Conservation (phyloP, 2,797 vertebrate genomes). For the Chloroceryle amazona region DNA sequence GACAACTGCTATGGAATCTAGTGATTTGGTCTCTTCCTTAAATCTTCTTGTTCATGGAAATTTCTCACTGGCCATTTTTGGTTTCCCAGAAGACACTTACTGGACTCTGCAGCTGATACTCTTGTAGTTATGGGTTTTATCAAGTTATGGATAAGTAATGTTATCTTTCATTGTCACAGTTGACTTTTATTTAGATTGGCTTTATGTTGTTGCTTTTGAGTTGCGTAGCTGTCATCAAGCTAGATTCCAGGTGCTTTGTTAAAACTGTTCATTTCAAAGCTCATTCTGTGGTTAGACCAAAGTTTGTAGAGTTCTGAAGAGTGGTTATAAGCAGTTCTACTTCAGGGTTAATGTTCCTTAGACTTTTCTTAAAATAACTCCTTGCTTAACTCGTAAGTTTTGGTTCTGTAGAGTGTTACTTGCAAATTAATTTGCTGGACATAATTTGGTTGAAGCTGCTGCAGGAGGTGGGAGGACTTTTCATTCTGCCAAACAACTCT, state of each 20-base stretch:
- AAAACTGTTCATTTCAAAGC: neutral
- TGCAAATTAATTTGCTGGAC: neutral
- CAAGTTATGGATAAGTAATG: neutral
- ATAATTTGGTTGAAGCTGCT: neutral
- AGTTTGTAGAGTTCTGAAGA: neutral
- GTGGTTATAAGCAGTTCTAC: neutral
- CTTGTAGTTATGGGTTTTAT: neutral
- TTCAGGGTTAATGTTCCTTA: neutral
- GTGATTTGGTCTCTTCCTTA: neutral
- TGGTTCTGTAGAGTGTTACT: neutral
- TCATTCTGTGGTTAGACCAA: neutral
- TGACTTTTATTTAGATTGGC: neutral
- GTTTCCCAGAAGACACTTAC: neutral
- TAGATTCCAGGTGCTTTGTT: neutral
- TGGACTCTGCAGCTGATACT: neutral
- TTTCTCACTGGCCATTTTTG: neutral
- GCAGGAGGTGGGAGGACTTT: neutral
- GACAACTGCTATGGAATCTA: accelerated
- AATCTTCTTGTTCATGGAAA: neutral
- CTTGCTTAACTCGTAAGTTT: neutral
- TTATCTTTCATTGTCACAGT: accelerated
- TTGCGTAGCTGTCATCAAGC: neutral
- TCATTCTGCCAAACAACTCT: neutral
- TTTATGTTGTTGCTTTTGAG: neutral
- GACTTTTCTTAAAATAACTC: neutral